Base-by-base conservation (phyloP, 1,140 invertebrate species). In the Drosophila melanica region DNA sequence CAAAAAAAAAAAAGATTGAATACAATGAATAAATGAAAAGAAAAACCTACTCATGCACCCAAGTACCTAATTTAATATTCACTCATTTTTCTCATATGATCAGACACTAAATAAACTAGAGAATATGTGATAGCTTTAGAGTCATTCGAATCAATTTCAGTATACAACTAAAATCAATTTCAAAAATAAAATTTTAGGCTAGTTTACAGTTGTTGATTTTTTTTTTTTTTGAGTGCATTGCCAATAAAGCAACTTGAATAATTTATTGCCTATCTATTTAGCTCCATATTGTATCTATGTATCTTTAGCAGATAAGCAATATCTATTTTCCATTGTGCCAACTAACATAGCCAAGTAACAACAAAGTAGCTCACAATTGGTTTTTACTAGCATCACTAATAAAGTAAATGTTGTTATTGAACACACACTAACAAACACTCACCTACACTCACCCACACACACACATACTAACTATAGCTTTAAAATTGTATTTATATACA, bases 331-430 rank as follows among this genome's bases (percentile, higher is more conserved):
- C 37, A 44, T 73, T 66, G 50, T 60, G 65, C 55, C 14, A 77
- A 77, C 72, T 57, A 78, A 55, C 35, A 35, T 4, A 51, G 37
- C 37, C 44, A 45, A 11, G 48, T 54, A 68, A 37, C 11, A 37
- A 53, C 33, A 20, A 39, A 60, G 12, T 64, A 64, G 41, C 18
- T 62, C 79, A 63, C 58, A 66, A 45, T 67, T 85, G 51, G 39
- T 48, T 37, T 37, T 68, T 69, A 62, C 47, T 79, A 75, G 68
- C 45, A 53, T 73, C 68, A 77, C 81, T 27, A 60, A 42, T 63
- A 27, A 60, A 85, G 39, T 86, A 51, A 85, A 66, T 80, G 70
- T 82, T 75, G 80, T 84, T 69, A 45, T 30, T 58, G 62, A 64
- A 23, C 9, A 55, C 62, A 48, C 18, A 35, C 27, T 27, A 8